Conservation (phyloP, 2,888 invertebrate genomes). For the Morpho achilles region DNA sequence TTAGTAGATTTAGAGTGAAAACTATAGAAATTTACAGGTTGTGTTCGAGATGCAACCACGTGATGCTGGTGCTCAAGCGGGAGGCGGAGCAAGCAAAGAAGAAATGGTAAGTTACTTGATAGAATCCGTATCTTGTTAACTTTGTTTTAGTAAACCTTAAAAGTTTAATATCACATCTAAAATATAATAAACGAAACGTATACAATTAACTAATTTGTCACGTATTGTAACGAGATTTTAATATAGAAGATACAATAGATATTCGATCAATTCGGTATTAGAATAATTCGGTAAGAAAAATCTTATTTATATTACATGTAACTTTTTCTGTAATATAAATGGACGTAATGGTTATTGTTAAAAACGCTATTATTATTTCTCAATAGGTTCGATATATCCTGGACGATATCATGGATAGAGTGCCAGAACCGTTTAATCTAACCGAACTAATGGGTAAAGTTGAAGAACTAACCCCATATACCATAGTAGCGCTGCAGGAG, state of each 20-base stretch:
- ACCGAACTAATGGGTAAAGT: slow-evolving; percentile 90
- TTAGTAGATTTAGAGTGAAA: too few species aligned
- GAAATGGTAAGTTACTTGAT: slow-evolving; percentile 80
- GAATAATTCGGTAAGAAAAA: too few species aligned
- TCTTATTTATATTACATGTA: too few species aligned
- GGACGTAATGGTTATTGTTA: not conserved
- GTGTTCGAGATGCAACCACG: slow-evolving; percentile 94
- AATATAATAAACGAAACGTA: too few species aligned
- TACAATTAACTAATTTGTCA: too few species aligned
- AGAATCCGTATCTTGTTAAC: not conserved
- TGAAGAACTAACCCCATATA: slow-evolving; percentile 94
- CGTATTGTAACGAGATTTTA: too few species aligned
- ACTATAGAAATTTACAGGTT: slow-evolving; percentile 39
- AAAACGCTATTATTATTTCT: slow-evolving; percentile 1
- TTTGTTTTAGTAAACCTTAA: too few species aligned
- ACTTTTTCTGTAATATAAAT: too few species aligned
- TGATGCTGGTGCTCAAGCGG: slow-evolving; percentile 85
- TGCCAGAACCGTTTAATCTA: slow-evolving; percentile 94
- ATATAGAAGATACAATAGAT: too few species aligned
- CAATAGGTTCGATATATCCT: slow-evolving; percentile 83
- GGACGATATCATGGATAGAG: slow-evolving; percentile 92
- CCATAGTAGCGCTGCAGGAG: slow-evolving; percentile 95
- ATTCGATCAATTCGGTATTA: too few species aligned
- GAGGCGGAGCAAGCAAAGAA: slow-evolving; percentile 86
- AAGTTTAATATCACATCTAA: too few species aligned